Base-by-base conservation (phyloP, 2,113 vertebrate genomes). In the Pelecanus crispus region DNA sequence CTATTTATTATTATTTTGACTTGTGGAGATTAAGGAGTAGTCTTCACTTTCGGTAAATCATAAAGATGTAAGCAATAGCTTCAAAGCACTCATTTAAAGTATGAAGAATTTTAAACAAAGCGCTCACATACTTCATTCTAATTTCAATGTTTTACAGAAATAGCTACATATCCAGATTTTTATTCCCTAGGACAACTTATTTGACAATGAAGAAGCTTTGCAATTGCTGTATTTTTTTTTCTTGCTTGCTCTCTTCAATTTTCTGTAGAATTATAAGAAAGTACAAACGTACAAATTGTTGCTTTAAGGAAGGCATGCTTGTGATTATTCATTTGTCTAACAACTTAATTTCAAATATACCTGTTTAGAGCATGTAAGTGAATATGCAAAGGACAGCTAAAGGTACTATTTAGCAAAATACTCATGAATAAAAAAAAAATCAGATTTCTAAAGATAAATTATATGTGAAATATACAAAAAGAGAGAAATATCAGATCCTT, bases 1-100 rank as follows among this genome's bases (percentile, higher is more conserved):
- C 9, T 78, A 81, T 73, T 92, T 91, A 26, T 79, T 94, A 42
- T 70, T 94, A 75, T 87, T 77, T 81, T 93, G 32, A 62, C 32
- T 58, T 84, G 21, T 59, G 19, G n/a, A 95, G n/a, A 55, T 58
- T 74, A 79, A 82, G n/a, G 32, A 53, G 17, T 85, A 77, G 22
- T 32, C 22, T 81, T 88, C 38, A 77, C 10, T 78, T 95, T 66
- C 0, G 1, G 81, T 70, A 78, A 94, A 80, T 67, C 42, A 70
- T 78, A 44, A 63, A 86, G 29, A 56, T 49, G 11, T 38, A 84
- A 24, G 5, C 72, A 93, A 92, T 34, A 82, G 17, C 11, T 79
- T 66, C 44, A 82, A 85, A 85, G 5, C 1, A 4, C 10, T 90
- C 9, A 50, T 81, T 87, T 74, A 81, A 88, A 71, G 10, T 18